These are phyloP conservation scores for Chrysomela aeneicollis DNA, from an alignment of 2,888 invertebrate genomes.

Conservation along the genomic window DNA sequence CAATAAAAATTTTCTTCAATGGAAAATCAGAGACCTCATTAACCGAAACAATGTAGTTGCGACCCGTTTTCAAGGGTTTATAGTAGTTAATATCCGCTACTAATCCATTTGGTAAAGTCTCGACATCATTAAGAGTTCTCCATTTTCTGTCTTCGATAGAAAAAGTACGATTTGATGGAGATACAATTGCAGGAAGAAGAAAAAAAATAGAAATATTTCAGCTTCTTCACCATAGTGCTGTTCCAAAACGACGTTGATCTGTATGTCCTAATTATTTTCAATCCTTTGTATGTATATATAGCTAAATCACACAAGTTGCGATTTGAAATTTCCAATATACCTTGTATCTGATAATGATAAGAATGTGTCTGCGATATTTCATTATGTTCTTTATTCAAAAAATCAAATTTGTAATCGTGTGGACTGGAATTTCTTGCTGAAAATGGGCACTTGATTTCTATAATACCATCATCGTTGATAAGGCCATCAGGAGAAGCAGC, in stretches of 20 bases:
- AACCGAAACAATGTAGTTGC: conserved; percentile 7
- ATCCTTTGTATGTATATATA: conserved; percentile 13
- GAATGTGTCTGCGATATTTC: conserved; percentile 6
- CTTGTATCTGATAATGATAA: conserved; percentile 18
- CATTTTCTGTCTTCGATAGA: conserved; percentile 7
- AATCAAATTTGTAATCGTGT: conserved; percentile 13
- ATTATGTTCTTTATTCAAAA: conserved; percentile 7
- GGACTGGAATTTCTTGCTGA: conserved; percentile 1
- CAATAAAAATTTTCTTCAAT: conserved; percentile 16
- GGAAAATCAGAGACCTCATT: conserved; percentile 6
- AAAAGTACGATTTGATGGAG: background rate
- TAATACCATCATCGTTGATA: background rate
- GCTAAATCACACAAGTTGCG: conserved; percentile 19
- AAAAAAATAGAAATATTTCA: conserved; percentile 9
- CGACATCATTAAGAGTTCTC: background rate
- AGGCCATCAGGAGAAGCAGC: conserved; percentile 7
- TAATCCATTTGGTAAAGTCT: conserved; percentile 16
- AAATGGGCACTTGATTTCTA: conserved; percentile 13
- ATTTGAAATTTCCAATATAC: conserved; percentile 13
- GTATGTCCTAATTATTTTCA: conserved; percentile 15
- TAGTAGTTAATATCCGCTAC: conserved; percentile 23
- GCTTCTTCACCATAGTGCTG: background rate
- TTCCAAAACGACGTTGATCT: conserved; percentile 5
- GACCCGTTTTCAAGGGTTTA: conserved; percentile 7
- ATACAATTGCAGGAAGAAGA: background rate